Evolutionary conservation across 2,797 vertebrate genomes (phyloP).

Genomic region (Tapera naevia): DNA sequence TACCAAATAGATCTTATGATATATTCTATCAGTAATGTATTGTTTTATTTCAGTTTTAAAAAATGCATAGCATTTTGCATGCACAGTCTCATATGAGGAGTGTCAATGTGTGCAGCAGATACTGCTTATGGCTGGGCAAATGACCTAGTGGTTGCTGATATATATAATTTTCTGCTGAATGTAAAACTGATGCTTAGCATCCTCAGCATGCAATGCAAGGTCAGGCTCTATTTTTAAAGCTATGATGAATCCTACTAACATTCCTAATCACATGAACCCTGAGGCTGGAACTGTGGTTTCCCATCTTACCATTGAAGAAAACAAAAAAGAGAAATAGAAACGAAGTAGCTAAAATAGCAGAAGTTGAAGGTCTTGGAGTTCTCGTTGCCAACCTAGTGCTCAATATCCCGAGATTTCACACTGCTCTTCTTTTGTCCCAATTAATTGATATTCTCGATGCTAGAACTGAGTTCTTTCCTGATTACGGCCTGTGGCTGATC

Average conservation of each 20-base stretch:
- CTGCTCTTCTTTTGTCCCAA: not conserved
- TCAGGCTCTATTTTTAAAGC: not conserved
- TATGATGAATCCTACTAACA: not conserved
- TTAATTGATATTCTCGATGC: not conserved
- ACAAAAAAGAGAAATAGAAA: not conserved
- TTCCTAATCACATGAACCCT: not conserved
- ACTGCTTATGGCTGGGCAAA: not conserved
- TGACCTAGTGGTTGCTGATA: no score
- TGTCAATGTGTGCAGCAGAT: not conserved
- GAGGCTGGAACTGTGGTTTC: not conserved
- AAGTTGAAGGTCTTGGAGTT: not conserved
- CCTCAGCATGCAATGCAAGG: not conserved
- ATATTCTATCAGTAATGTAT: not conserved
- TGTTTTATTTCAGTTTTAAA: not conserved
- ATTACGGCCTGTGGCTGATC: not conserved
- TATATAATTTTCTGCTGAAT: not conserved
- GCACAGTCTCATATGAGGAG: not conserved
- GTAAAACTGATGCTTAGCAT: not conserved
- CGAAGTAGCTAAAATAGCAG: not conserved
- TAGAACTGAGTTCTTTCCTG: not conserved
- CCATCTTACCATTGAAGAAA: not conserved
- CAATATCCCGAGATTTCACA: accelerated
- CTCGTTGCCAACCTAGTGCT: not conserved
- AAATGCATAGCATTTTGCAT: not conserved
- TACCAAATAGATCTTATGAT: not conserved